Base-by-base conservation (phyloP, 2,113 vertebrate genomes). In the Eptatretus burgeri region DNA sequence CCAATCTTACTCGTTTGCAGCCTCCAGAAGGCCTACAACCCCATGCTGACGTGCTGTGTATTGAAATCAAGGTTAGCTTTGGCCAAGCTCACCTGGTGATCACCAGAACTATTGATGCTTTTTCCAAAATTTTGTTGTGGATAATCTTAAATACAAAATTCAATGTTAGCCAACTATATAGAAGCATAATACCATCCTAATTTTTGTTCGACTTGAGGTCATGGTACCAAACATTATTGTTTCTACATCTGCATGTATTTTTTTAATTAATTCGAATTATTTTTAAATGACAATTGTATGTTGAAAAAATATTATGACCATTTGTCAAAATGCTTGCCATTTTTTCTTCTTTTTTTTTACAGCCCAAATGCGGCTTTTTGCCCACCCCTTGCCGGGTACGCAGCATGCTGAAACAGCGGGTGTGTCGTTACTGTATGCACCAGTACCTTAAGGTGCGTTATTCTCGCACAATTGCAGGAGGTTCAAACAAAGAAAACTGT, bases 281-380 rank as follows among this genome's bases (percentile, higher is more conserved):
- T 16, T 16, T 16, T 16, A 14, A 56, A 16, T 11, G 56, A n/a
- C 2, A 60, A n/a, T 60, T 11, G 56, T n/a, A 12, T 17, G 56
- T 17, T 20, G 12, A 60, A 9, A 60, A 8, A 60, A 16, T 7
- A 19, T 60, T 20, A 13, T n/a, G 56, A n/a, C n/a, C 13, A 11
- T n/a, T 60, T n/a, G n/a, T 60, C n/a, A 20, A 11, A 10, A 60
- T 20, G n/a, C 56, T 13, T 20, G 10, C 12, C 12, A 9, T 60
- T 60, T 60, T n/a, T 60, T 20, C 13, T 10, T 56, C 10, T 60
- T 10, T 20, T n/a, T 60, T 60, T n/a, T 10, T 76, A 62, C 70
- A 96, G 91, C 87, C 91, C 20, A 98, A 98, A 70, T 96, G 91
- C 73, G 91, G 91, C 18, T 98, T 98, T 75, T 77, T 98, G 68